Evolutionary conservation across 2,797 vertebrate species (phyloP), one percentile per base, ranked within the genome.

Genomic region (Telmatherina bonti): DNA sequence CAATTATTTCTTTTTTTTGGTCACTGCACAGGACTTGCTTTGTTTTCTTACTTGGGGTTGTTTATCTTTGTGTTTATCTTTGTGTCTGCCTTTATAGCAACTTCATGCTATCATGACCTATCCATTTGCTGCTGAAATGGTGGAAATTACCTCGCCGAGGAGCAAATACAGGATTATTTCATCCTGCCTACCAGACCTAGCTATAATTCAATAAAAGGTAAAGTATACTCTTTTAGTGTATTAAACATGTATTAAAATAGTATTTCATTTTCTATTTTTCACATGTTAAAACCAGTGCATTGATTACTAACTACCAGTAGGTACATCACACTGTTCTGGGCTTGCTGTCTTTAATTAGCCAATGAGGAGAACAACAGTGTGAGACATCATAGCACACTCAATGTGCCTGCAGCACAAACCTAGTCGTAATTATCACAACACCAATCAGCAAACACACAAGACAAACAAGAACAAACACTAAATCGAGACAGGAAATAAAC

Each of bases 361-460:
- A 88, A 86, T 85, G 75, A 83, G 74, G 61, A 79, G 74, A 89
- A 90, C 82, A 89, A 85, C 84, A 81, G 82, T 83, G 68, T 79
- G 87, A 91, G 58, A 85, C 79, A 88, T 88, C 77, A 78, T 78
- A 79, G 74, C 68, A 81, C 74, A 67, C 79, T 79, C 78, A 63
- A 85, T 35, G 59, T 13, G 79, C 88, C 87, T 60, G 81, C 65
- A 63, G 88, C 84, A 90, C 67, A 85, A 85, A 87, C 61, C 56
- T 76, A 78, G 78, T 80, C 74, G 80, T 85, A 91, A 91, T 91
- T 91, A 93, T 90, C 86, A 86, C 69, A 85, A 76, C 80, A 83
- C 70, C 88, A 85, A 89, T 91, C 89, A 88, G 82, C 68, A 82
- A 88, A 90, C 67, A 84, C 65, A 60, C 61, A 72, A 84, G 67